These are phyloP conservation scores for Pollenia amentaria DNA, from an alignment of 2,888 invertebrate genomes.

Conservation along the genomic window DNA sequence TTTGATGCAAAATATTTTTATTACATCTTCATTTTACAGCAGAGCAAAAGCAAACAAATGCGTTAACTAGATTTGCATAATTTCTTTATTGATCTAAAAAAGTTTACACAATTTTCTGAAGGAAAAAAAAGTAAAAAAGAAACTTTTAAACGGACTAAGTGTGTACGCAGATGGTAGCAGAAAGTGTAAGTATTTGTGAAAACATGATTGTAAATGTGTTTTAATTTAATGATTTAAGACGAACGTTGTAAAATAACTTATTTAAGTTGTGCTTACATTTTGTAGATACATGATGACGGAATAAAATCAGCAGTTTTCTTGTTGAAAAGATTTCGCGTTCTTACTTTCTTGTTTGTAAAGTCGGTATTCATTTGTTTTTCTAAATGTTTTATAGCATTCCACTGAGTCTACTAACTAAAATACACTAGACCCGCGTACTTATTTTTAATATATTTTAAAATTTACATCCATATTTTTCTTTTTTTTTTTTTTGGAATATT, in stretches of 20 bases:
- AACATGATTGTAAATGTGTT: neutral
- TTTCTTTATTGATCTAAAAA: constrained; percentile 64
- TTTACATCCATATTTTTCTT: neutral
- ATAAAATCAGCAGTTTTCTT: too few relatives aligned
- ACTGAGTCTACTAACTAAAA: too few relatives aligned
- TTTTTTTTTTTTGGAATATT: neutral
- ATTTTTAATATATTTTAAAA: too few relatives aligned
- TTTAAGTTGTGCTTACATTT: too few relatives aligned
- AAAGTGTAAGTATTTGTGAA: neutral
- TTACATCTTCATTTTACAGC: constrained; percentile 18
- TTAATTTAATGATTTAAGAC: neutral
- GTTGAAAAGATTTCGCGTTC: too few relatives aligned
- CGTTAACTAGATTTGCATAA: constrained; percentile 60
- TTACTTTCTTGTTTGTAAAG: too few relatives aligned
- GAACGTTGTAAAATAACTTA: neutral
- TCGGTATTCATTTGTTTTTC: too few relatives aligned
- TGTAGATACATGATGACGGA: too few relatives aligned
- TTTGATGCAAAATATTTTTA: constrained; percentile 8
- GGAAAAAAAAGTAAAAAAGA: neutral
- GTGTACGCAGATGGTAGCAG: neutral
- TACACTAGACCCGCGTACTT: too few relatives aligned
- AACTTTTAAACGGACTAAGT: neutral
- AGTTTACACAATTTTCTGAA: constrained; percentile 18
- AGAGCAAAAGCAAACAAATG: constrained; percentile 8
- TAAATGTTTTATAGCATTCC: too few relatives aligned